These are phyloP conservation scores for Musca domestica DNA, from an alignment of 1,140 invertebrate species.

Conservation along the genomic window DNA sequence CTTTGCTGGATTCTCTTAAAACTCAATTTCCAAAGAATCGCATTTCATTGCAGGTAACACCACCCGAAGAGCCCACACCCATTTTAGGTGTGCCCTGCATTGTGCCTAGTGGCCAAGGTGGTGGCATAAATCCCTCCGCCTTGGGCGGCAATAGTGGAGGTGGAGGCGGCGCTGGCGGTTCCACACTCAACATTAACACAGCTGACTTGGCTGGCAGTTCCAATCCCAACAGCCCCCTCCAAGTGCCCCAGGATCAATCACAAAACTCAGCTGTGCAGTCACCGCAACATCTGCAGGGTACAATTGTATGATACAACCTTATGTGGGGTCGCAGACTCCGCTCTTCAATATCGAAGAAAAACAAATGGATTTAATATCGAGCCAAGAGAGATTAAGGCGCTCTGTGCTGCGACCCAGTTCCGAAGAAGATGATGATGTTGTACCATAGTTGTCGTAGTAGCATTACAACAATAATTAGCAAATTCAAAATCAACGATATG, in stretches of 20 bases:
- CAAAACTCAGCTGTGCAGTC: slow-evolving; percentile 38
- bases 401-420: slow-evolving; percentile 1
- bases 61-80: slow-evolving; percentile 71
- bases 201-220: slow-evolving; percentile 40
- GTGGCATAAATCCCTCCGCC: slow-evolving; percentile 53
- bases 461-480: background rate
- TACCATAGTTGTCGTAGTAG: background rate
- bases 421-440: background rate
- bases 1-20: background rate
- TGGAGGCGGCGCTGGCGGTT: slow-evolving; percentile 29
- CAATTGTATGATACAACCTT: slow-evolving; percentile 89
- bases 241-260: slow-evolving; percentile 41
- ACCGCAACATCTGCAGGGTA: slow-evolving; percentile 68
- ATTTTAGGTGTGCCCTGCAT: slow-evolving; percentile 57
- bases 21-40: background rate
- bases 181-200: slow-evolving; percentile 45
- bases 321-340: slow-evolving; percentile 77
- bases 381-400: background rate
- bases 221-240: slow-evolving; percentile 39
- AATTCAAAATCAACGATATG: slow-evolving; percentile 15
- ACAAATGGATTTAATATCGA: slow-evolving; percentile 51
- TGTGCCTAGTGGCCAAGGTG: slow-evolving; percentile 42
- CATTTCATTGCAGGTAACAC: slow-evolving; percentile 52
- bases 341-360: slow-evolving; percentile 51
- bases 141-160: slow-evolving; percentile 37